Percentiles rank a stretch among this genome's conserved stretches.
phyloP scores from a whole-genome alignment of 2,888 invertebrate genomes.

The Thumatha senex region DNA sequence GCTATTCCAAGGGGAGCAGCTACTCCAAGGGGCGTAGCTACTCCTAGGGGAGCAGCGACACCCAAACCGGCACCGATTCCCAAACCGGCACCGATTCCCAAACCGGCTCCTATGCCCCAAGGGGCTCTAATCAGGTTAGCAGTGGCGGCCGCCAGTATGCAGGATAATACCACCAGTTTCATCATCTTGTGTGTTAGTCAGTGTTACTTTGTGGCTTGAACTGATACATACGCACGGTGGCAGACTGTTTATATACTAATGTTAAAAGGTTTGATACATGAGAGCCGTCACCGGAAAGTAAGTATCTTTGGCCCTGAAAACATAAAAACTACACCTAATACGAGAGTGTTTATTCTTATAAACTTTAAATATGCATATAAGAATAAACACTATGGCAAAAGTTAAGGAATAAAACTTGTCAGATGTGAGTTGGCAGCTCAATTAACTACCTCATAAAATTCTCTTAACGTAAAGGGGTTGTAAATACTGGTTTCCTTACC shows the following conservation, averaged over 20 bases:
- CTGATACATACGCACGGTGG: neutral
- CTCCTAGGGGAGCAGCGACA: slow-evolving; percentile 23
- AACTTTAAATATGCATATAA: too few species aligned
- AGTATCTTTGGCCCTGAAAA: too few species aligned
- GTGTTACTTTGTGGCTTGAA: slow-evolving; percentile 36
- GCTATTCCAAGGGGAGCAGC: slow-evolving; percentile 14
- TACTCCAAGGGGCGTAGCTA: slow-evolving; percentile 31
- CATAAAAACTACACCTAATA: too few species aligned
- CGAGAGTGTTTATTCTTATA: too few species aligned
- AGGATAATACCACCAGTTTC: slow-evolving; percentile 85
- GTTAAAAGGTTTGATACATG: neutral
- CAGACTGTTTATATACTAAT: neutral
- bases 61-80: slow-evolving; percentile 32
- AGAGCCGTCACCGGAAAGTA: neutral
- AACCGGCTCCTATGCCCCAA: neutral
- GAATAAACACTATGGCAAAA: too few species aligned
- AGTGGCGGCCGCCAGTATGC: slow-evolving; percentile 82
- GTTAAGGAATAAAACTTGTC: too few species aligned
- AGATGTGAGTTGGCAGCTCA: too few species aligned
- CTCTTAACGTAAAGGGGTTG: too few species aligned
- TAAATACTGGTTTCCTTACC: too few species aligned
- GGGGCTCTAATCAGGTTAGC: slow-evolving; percentile 43
- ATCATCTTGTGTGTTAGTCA: slow-evolving; percentile 57
- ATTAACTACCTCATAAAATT: too few species aligned
- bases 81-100: neutral